phyloP scores from a whole-genome alignment of 2,113 vertebrate species.

The Polyodon spathula region DNA sequence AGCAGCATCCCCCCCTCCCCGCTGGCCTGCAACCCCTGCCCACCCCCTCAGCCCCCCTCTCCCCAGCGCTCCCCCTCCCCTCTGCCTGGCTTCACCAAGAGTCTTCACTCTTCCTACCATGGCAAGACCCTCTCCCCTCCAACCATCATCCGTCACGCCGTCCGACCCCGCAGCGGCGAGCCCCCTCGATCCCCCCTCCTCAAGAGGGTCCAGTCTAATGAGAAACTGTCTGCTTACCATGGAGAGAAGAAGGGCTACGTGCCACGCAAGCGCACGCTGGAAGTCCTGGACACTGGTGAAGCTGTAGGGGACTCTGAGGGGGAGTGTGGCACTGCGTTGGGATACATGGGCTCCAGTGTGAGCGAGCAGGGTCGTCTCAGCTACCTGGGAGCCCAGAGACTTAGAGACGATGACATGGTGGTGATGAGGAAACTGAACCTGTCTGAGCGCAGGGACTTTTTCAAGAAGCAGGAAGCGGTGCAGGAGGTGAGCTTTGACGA shows the following conservation, averaged over 20 bases:
- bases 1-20: slow-evolving; percentile 94
- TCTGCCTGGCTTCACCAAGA: slow-evolving; percentile 63
- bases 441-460: slow-evolving; percentile 86
- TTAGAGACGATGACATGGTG: slow-evolving; percentile 70
- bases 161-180: slow-evolving; percentile 65
- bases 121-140: slow-evolving; percentile 77
- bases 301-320: slow-evolving; percentile 31
- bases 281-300: slow-evolving; percentile 48
- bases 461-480: slow-evolving; percentile 94
- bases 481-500: slow-evolving; percentile 96
- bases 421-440: slow-evolving; percentile 90
- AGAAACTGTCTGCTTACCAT: slow-evolving; percentile 69
- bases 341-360: slow-evolving; percentile 27
- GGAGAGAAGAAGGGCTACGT: slow-evolving; percentile 55
- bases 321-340: slow-evolving; percentile 18
- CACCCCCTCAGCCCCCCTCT: slow-evolving; percentile 64
- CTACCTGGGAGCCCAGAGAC: slow-evolving; percentile 44
- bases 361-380: slow-evolving; percentile 48
- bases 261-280: slow-evolving; percentile 61
- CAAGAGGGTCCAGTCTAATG: slow-evolving; percentile 80
- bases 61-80: slow-evolving; percentile 81
- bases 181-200: slow-evolving; percentile 77
- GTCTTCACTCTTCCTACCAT: slow-evolving; percentile 60
- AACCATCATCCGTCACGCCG: slow-evolving; percentile 64
- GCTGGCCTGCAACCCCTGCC: slow-evolving; percentile 75